Evolutionary conservation across 2,888 invertebrate genomes (phyloP).

Genomic region (Drosophila eohydei): DNA sequence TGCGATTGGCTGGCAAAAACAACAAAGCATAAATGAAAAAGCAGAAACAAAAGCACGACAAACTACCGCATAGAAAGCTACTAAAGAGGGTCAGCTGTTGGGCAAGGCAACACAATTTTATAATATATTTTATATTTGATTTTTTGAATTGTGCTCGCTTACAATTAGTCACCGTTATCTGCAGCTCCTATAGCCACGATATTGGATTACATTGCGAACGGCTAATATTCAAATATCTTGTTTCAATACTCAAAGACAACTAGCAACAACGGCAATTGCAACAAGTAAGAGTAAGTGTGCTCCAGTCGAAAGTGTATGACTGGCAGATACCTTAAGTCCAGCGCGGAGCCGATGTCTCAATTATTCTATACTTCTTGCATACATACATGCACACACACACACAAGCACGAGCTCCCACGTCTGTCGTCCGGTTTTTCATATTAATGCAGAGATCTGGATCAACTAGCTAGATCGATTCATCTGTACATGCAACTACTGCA

Average conservation of each 20-base stretch:
- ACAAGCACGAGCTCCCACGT: no score
- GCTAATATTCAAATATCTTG: conserved; percentile 25
- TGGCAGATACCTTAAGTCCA: background rate
- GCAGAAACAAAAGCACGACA: conserved; percentile 38
- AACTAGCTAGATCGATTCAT: background rate
- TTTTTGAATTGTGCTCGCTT: background rate
- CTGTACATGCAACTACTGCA: background rate
- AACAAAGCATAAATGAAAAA: conserved; percentile 27
- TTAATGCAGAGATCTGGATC: no score
- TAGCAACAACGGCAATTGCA: conserved; percentile 14
- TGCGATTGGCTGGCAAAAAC: conserved; percentile 68
- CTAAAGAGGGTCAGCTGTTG: conserved; percentile 32
- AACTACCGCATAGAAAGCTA: conserved; percentile 40
- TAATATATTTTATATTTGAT: background rate
- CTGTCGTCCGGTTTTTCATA: no score
- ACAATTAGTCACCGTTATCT: conserved; percentile 28
- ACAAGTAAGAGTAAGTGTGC: conserved; percentile 10
- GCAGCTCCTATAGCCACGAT: conserved; percentile 3
- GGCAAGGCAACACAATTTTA: conserved; percentile 10
- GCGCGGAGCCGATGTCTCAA: background rate
- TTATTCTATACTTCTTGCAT: background rate
- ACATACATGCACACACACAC: background rate
- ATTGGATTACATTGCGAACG: conserved; percentile 19
- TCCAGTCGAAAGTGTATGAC: background rate
- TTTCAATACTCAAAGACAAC: conserved; percentile 17